Conservation (phyloP, 1,140 invertebrate species). For the Aphaenogaster ashmeadi region DNA sequence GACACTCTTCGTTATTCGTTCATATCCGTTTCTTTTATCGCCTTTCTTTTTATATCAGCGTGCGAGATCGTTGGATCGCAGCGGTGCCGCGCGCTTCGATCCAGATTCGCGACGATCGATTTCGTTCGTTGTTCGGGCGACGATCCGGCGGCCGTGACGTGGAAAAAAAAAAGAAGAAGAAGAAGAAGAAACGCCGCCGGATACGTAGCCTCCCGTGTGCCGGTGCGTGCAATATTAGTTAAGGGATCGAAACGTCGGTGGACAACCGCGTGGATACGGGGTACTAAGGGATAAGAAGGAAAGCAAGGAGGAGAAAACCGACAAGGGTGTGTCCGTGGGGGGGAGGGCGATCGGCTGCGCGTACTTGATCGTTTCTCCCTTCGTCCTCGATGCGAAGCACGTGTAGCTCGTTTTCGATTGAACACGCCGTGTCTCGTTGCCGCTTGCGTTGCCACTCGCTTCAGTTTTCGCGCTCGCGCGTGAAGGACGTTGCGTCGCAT, state of each 20-base stretch:
- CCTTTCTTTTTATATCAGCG: slow-evolving; percentile 12
- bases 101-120: slow-evolving; percentile 30
- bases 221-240: slow-evolving; percentile 86
- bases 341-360: slow-evolving; percentile 50
- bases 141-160: slow-evolving; percentile 55
- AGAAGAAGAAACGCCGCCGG: neutral
- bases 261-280: slow-evolving; percentile 70
- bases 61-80: slow-evolving; percentile 9
- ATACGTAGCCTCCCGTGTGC: slow-evolving; percentile 75
- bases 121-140: slow-evolving; percentile 55
- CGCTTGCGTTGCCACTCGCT: slow-evolving; percentile 33
- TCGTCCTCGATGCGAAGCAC: slow-evolving; percentile 26
- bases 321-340: slow-evolving; percentile 26
- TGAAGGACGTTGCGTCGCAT: neutral
- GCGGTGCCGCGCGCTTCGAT: neutral
- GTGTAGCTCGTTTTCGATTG: slow-evolving; percentile 41
- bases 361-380: slow-evolving; percentile 38
- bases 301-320: slow-evolving; percentile 55
- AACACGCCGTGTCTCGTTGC: slow-evolving; percentile 31
- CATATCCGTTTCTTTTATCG: slow-evolving; percentile 25
- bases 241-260: slow-evolving; percentile 69
- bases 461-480: slow-evolving; percentile 15
- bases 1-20: slow-evolving; percentile 63
- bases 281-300: slow-evolving; percentile 74
- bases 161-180: neutral